These are phyloP conservation scores for Excalfactoria chinensis DNA, from an alignment of 2,113 vertebrate species.

Conservation along the genomic window DNA sequence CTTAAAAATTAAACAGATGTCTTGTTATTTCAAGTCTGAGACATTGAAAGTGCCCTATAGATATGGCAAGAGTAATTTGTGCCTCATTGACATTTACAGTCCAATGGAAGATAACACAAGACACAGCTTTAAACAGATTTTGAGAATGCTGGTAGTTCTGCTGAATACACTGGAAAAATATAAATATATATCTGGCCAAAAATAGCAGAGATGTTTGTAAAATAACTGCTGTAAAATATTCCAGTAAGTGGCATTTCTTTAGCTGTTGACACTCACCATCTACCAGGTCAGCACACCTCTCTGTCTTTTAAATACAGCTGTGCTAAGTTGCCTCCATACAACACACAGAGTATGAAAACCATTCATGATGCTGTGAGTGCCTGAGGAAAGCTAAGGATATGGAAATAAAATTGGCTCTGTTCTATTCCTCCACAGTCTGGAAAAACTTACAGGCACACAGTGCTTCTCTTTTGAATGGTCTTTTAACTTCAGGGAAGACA, in stretches of 20 bases:
- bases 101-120: neutral
- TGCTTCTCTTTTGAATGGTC: neutral
- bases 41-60: neutral
- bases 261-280: neutral
- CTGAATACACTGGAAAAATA: neutral
- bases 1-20: neutral
- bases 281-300: neutral
- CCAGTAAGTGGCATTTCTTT: neutral
- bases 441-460: neutral
- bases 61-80: neutral
- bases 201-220: neutral
- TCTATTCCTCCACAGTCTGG: neutral
- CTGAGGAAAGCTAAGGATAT: neutral
- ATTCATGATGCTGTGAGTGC: neutral
- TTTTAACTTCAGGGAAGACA: neutral
- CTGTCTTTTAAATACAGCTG: neutral
- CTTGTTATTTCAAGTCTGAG: neutral
- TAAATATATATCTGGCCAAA: neutral
- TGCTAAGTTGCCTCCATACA: neutral
- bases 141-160: neutral
- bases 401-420: neutral
- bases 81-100: neutral
- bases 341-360: rapidly evolving
- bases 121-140: neutral
- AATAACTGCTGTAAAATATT: neutral